A percentile compares a stretch with the other conserved stretches of the same genome.
Evolutionary conservation across 2,113 vertebrate species (phyloP).

Genomic region (Ageneiosus marmoratus): DNA sequence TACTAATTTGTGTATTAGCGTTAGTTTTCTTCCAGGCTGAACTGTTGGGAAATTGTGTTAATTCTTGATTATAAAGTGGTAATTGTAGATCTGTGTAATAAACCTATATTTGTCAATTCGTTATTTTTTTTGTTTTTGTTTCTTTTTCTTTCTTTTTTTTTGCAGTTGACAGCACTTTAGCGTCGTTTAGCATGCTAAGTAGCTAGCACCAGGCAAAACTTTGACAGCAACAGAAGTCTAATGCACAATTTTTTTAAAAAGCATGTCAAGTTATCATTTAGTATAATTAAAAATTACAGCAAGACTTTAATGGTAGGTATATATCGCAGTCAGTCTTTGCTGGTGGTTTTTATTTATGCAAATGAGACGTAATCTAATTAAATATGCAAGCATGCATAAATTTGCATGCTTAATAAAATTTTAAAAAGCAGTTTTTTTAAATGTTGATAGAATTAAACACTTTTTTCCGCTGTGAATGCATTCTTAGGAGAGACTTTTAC

Average conservation of each 20-base stretch:
- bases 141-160: too few species aligned
- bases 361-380: background rate
- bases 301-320: background rate
- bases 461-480: background rate
- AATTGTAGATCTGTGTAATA: background rate
- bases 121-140: too few species aligned
- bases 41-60: background rate
- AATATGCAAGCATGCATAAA: background rate
- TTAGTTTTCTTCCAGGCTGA: background rate
- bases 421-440: background rate
- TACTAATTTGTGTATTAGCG: background rate
- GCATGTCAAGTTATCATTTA: background rate
- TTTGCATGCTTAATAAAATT: background rate
- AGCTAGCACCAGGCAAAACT: slow-evolving; percentile 2
- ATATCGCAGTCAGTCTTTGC: background rate
- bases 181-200: background rate
- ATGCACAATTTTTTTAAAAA: background rate
- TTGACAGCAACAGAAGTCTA: background rate
- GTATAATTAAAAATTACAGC: background rate
- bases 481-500: background rate
- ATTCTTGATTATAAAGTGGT: background rate
- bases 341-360: background rate
- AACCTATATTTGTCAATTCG: background rate
- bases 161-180: background rate
- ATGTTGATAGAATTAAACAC: background rate